Percentiles rank a stretch among this genome's conserved stretches.
phyloP scores from a whole-genome alignment of 2,797 vertebrate species.

The Dromococcyx pavoninus region DNA sequence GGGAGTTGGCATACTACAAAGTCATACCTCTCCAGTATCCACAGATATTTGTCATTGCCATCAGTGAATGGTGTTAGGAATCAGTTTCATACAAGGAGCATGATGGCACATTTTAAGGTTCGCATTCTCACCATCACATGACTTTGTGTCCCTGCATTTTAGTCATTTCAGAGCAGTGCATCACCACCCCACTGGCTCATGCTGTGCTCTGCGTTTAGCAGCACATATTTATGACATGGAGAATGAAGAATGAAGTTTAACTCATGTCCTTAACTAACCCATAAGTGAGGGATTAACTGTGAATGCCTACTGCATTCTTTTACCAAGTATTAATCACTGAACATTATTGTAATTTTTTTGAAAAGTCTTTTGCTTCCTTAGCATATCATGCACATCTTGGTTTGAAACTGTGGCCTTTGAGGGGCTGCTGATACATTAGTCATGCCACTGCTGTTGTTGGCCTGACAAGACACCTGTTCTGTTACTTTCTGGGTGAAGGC shows the following conservation, averaged over 20 bases:
- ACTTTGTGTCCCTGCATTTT: constrained; percentile 30
- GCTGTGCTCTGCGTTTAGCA: constrained; percentile 49
- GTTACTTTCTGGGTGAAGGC: background rate
- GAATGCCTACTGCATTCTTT: constrained; percentile 60
- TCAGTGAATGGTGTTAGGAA: background rate
- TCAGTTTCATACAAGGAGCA: background rate
- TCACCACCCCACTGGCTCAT: constrained; percentile 28
- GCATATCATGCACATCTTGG: background rate
- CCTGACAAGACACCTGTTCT: background rate
- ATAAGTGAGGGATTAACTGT: constrained; percentile 55
- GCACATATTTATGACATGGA: constrained; percentile 48
- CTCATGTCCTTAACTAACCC: constrained; percentile 65
- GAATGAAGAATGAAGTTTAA: constrained; percentile 66
- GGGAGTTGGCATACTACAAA: background rate
- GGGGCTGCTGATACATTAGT: background rate
- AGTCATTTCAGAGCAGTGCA: constrained; percentile 55
- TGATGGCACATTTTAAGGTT: constrained; percentile 20
- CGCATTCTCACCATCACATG: background rate
- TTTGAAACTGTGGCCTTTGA: background rate
- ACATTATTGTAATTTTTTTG: constrained; percentile 35
- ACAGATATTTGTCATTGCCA: background rate
- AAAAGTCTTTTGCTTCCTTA: background rate
- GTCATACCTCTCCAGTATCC: background rate
- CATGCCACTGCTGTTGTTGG: fast-evolving
- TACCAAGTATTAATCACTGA: constrained; percentile 50